A percentile compares a stretch with the other conserved stretches of the same genome.
Conservation (phyloP, 2,888 invertebrate genomes). For the Drosophila flavopinicola region DNA sequence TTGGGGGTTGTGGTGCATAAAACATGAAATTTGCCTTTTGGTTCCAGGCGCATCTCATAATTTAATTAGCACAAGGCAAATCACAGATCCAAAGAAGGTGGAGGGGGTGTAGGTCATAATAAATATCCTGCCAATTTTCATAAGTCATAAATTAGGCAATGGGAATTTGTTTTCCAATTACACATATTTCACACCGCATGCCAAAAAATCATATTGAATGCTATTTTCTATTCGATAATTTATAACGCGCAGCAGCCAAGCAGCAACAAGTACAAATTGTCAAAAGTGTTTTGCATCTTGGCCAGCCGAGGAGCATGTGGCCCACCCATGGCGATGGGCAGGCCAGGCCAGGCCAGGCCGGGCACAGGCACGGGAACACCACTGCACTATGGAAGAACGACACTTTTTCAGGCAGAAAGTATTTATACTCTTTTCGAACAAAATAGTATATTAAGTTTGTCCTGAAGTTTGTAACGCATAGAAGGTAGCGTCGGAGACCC, state of each 20-base stretch:
- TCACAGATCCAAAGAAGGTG: conserved; percentile 27
- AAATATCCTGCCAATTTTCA: conserved; percentile 65
- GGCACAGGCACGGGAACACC: neutral
- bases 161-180: conserved; percentile 81
- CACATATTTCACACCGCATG: conserved; percentile 79
- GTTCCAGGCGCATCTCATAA: conserved; percentile 52
- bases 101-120: conserved; percentile 43
- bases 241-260: conserved; percentile 70
- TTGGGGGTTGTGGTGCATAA: conserved; percentile 6
- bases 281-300: conserved; percentile 72
- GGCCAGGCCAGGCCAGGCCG: conserved; percentile 1
- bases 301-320: conserved; percentile 40
- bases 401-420: neutral
- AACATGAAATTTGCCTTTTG: conserved; percentile 34
- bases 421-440: too few relatives aligned
- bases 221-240: conserved; percentile 81
- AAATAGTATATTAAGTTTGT: too few relatives aligned
- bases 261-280: conserved; percentile 78
- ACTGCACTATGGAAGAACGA: neutral
- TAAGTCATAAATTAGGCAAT: conserved; percentile 78
- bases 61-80: conserved; percentile 69
- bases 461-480: too few relatives aligned
- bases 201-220: conserved; percentile 65
- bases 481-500: too few relatives aligned
- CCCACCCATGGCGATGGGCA: conserved; percentile 76